Evolutionary conservation across 2,113 vertebrate species (phyloP).

Genomic region (Probosciger aterrimus): DNA sequence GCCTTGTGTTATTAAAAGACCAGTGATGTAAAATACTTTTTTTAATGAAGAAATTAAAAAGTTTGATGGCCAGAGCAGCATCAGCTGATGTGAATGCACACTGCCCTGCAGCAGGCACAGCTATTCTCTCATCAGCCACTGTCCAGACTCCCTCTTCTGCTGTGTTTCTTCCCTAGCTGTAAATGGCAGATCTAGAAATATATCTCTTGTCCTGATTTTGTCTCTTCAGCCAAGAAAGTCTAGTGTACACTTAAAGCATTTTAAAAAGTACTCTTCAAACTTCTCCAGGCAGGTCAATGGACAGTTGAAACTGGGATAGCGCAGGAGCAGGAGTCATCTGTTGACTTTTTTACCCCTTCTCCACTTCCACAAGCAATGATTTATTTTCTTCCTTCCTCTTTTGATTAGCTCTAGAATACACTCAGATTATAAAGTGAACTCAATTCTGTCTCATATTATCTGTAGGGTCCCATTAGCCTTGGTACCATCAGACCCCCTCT

Average conservation of each 20-base stretch:
- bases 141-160: background rate
- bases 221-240: background rate
- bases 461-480: conserved; percentile 25
- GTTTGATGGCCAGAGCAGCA: background rate
- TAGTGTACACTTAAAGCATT: background rate
- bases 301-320: background rate
- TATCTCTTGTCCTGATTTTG: background rate
- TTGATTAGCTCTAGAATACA: conserved; percentile 28
- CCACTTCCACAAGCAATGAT: background rate
- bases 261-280: background rate
- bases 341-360: background rate
- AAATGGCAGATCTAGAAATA: background rate
- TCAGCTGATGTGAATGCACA: background rate
- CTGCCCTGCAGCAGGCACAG: background rate
- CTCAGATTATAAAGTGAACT: conserved; percentile 23
- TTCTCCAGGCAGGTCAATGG: background rate
- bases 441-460: background rate
- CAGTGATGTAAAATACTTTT: background rate
- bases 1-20: background rate
- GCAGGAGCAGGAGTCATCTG: background rate
- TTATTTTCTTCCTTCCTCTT: conserved; percentile 41
- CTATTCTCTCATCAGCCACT: background rate
- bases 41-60: background rate
- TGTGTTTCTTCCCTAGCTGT: background rate
- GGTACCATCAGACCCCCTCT: background rate